Conservation (phyloP, 2,113 vertebrate species). For the Coptodon bakossiorum region DNA sequence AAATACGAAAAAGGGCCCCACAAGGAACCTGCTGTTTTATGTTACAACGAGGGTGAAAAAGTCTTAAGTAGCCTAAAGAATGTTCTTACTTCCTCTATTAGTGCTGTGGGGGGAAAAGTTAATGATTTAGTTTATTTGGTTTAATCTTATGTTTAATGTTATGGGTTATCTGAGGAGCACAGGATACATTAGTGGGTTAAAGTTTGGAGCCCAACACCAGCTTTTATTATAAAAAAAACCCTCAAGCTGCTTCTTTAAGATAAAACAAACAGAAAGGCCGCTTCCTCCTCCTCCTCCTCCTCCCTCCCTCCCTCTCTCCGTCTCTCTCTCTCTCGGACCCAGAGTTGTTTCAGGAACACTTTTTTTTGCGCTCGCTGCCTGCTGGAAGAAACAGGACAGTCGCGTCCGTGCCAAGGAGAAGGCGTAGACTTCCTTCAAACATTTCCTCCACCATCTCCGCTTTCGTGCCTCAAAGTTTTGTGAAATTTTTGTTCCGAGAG, state of each 20-base stretch:
- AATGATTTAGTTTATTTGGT: neutral
- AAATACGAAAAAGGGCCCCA: neutral
- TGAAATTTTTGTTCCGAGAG: neutral
- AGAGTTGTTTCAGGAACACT: constrained; percentile 49
- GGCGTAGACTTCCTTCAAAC: constrained; percentile 66
- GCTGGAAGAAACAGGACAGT: constrained; percentile 29
- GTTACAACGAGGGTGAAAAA: neutral
- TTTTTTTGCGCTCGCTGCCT: neutral
- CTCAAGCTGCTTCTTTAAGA: constrained; percentile 38
- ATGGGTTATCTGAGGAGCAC: neutral
- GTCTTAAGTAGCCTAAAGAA: neutral
- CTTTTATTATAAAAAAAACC: neutral
- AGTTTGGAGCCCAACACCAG: neutral
- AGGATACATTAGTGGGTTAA: neutral
- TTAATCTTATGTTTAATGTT: neutral
- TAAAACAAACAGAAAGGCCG: constrained; percentile 4
- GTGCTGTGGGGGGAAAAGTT: neutral
- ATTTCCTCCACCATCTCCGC: constrained; percentile 50
- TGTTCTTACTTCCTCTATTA: neutral
- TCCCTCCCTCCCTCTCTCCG: neutral
- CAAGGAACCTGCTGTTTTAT: neutral
- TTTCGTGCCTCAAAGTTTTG: constrained; percentile 3
- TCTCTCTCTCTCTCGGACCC: neutral
- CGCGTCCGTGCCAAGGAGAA: constrained; percentile 40
- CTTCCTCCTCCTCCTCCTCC: neutral